Evolutionary conservation across 2,888 invertebrate genomes (phyloP), one percentile per base, ranked within the genome.

Genomic region (Leucophenga maculata): DNA sequence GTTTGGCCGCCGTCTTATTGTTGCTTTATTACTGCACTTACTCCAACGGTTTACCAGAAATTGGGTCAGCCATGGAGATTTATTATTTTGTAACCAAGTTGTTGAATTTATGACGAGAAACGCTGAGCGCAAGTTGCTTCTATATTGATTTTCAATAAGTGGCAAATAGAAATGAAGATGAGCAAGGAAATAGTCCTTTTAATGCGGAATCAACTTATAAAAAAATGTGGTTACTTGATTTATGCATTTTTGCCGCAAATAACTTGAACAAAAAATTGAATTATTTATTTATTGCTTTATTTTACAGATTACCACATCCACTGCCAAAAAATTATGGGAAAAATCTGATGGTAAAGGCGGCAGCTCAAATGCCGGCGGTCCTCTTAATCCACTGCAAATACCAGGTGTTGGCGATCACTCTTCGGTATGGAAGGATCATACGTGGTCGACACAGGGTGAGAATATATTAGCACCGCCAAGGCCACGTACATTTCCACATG

Each of bases 301-400:
- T 72, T 91, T 91, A 69, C 91, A 97, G 96, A 96, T 96, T 90
- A 95, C 96, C 90, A 95, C 96, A 88, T 94, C 96, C 89, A 95
- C 96, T 89, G 95, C 96, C 89, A 97, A 97, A 90, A 97, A 97
- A 90, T 90, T 97, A 89, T 97, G 96, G 96, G 95, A 94, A 90
- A 94, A 93, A 88, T 93, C 93, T 75, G 93, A 93, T 88, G 93
- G 93, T 87, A 95, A 96, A 89, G 93, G 95, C 77, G 92, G 92
- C 50, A 82, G 76, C 20, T 85, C 86, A 16, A 83, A 84, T 78
- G 91, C 93, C 8, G 89, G 89, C 77, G 92, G 92, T 89, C 91
- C 93, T 90, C 89, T 93, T 90, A 90, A 95, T 91, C 91, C 95
- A 88, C 87, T 92, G 87, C 90, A 93, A 89, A 90, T 93, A 85